Conservation (phyloP, 2,888 invertebrate species). For the Phania funesta region DNA sequence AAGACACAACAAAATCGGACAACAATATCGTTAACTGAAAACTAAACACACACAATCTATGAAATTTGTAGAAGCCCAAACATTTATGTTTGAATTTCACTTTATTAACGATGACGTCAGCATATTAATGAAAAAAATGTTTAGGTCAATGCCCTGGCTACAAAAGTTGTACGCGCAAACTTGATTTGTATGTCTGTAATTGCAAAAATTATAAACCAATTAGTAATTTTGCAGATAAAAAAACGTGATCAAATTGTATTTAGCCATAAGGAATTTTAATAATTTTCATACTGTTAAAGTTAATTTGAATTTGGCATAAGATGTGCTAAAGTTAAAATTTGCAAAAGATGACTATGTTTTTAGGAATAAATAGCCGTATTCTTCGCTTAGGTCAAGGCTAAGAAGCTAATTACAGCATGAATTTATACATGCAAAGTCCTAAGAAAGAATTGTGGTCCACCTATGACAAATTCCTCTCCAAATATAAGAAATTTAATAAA, state of each 20-base stretch:
- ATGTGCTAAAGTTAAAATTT: background rate
- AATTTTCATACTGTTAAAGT: background rate
- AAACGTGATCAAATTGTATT: background rate
- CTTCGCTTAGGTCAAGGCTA: too few relatives aligned
- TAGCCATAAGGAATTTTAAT: background rate
- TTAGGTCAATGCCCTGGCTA: constrained; percentile 52
- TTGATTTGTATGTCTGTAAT: background rate
- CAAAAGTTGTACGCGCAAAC: constrained; percentile 13
- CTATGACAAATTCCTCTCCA: too few relatives aligned
- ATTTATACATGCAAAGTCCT: too few relatives aligned
- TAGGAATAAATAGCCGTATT: too few relatives aligned
- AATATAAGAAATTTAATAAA: too few relatives aligned
- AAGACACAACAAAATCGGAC: constrained; percentile 9
- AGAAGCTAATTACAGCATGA: too few relatives aligned
- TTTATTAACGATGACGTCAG: constrained; percentile 58
- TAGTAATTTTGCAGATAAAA: background rate
- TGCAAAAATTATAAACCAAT: background rate
- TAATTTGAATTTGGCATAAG: background rate
- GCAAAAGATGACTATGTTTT: background rate
- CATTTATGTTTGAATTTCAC: constrained; percentile 54
- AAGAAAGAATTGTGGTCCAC: too few relatives aligned
- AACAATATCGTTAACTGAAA: constrained; percentile 1
- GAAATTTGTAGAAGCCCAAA: constrained; percentile 2
- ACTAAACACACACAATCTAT: constrained; percentile 14
- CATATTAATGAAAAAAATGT: constrained; percentile 38